These are phyloP conservation scores for Rhabditophanes sp. DNA, from an alignment of 2,888 invertebrate genomes.

Conservation along the genomic window DNA sequence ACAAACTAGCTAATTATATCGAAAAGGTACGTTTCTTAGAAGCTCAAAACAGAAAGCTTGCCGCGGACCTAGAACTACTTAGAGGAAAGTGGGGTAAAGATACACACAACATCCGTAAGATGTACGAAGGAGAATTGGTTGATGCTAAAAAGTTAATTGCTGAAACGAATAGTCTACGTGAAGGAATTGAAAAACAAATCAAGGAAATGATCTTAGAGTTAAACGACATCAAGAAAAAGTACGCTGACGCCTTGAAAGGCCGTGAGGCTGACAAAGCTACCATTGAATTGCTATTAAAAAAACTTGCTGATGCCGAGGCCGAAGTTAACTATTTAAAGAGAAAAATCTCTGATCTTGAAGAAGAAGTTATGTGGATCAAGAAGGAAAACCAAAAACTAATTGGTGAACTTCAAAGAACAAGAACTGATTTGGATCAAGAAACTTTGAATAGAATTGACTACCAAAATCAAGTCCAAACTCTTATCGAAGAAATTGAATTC, in stretches of 20 bases:
- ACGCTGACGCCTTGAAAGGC: slow-evolving; percentile 29
- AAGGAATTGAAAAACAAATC: slow-evolving; percentile 16
- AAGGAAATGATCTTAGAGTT: slow-evolving; percentile 22
- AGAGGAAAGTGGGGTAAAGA: slow-evolving; percentile 32
- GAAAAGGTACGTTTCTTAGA: slow-evolving; percentile 47
- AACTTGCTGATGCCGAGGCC: slow-evolving; percentile 46
- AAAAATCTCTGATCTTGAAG: slow-evolving; percentile 21
- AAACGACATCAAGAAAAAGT: too few relatives aligned
- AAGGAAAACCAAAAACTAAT: slow-evolving; percentile 44
- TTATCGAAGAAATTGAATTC: slow-evolving; percentile 50
- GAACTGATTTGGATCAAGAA: slow-evolving; percentile 48
- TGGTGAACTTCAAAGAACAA: slow-evolving; percentile 42
- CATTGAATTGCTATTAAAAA: slow-evolving; percentile 47
- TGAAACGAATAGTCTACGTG: slow-evolving; percentile 11
- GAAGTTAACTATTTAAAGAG: slow-evolving; percentile 46
- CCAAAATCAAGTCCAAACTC: slow-evolving; percentile 48
- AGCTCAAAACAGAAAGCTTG: slow-evolving; percentile 42
- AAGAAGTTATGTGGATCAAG: slow-evolving; percentile 42
- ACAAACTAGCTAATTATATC: slow-evolving; percentile 49
- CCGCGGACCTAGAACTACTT: slow-evolving; percentile 30
- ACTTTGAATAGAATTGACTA: slow-evolving; percentile 48
- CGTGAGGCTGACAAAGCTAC: slow-evolving; percentile 44
- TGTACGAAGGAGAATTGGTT: slow-evolving; percentile 25
- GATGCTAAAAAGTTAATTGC: slow-evolving; percentile 16
- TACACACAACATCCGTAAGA: slow-evolving; percentile 20